Conservation (phyloP, 2,888 invertebrate genomes). For the Archips xylosteana region DNA sequence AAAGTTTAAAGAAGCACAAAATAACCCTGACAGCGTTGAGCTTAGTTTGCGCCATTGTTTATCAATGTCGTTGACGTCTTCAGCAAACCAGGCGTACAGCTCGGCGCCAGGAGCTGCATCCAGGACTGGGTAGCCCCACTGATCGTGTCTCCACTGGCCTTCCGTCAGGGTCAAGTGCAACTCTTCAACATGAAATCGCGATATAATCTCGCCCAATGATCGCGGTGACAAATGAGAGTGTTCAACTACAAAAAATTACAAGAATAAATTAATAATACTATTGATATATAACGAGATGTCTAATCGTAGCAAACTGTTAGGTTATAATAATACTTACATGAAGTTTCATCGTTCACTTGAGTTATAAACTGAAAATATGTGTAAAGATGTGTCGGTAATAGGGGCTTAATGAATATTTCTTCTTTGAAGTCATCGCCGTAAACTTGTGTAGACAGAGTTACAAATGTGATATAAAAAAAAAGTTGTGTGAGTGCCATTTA, state of each 20-base stretch:
- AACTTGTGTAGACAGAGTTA: conserved; percentile 43
- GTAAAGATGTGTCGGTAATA: conserved; percentile 93
- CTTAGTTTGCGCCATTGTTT: conserved; percentile 95
- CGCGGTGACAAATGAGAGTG: conserved; percentile 96
- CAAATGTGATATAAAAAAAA: conserved; percentile 18
- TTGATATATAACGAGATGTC: conserved; percentile 6
- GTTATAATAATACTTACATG: conserved; percentile 84
- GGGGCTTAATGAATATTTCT: conserved; percentile 94
- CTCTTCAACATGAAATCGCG: conserved; percentile 94
- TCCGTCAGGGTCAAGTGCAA: conserved; percentile 96
- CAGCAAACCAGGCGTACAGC: conserved; percentile 96
- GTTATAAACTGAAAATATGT: conserved; percentile 97
- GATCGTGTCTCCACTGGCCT: conserved; percentile 96
- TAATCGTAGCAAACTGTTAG: conserved; percentile 6
- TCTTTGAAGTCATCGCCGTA: conserved; percentile 91
- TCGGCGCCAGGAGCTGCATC: conserved; percentile 98
- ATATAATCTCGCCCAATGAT: conserved; percentile 94
- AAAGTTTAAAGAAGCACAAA: conserved; percentile 98
- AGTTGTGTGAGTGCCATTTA: conserved; percentile 20
- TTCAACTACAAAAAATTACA: conserved; percentile 85
- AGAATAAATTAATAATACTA: not conserved
- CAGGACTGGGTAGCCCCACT: conserved; percentile 97
- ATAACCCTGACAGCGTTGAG: conserved; percentile 96
- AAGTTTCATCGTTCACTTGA: conserved; percentile 87
- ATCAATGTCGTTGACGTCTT: conserved; percentile 89